These are phyloP conservation scores for Eonycteris spelaea DNA, from an alignment of 2,113 vertebrate species.

Conservation along the genomic window DNA sequence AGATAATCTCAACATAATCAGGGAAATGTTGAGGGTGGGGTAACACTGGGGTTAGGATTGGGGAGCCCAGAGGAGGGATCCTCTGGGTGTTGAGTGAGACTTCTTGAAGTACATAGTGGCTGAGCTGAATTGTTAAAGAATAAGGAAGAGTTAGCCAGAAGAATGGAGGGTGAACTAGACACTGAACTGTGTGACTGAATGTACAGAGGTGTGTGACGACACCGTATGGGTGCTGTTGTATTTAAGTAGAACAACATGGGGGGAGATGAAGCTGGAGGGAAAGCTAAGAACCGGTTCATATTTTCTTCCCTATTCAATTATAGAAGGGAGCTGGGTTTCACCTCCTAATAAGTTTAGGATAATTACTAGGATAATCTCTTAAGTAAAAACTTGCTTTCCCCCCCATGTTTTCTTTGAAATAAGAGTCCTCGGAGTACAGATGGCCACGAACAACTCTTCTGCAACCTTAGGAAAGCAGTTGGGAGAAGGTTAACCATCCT, in stretches of 20 bases:
- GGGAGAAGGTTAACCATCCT: not conserved
- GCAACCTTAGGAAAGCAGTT: not conserved
- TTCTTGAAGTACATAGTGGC: not conserved
- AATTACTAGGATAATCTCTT: not conserved
- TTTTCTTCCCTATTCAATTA: not conserved
- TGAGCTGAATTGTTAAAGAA: not conserved
- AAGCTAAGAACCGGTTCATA: not conserved
- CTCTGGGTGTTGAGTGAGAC: not conserved
- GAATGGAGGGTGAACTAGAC: not conserved
- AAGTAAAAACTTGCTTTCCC: not conserved
- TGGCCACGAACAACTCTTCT: not conserved
- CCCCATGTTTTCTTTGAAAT: not conserved
- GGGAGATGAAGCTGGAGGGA: not conserved
- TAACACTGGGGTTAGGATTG: not conserved
- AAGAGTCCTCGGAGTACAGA: not conserved
- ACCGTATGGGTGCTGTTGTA: fast-evolving
- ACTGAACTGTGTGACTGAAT: not conserved
- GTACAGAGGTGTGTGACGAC: not conserved
- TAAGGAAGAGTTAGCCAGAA: not conserved
- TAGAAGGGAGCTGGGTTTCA: not conserved
- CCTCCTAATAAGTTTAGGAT: not conserved
- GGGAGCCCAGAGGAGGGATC: not conserved
- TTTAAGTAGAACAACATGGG: not conserved
- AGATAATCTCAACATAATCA: not conserved
- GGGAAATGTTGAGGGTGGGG: not conserved